These are phyloP conservation scores for Vultur gryphus DNA, from an alignment of 2,797 vertebrate genomes.

Conservation along the genomic window DNA sequence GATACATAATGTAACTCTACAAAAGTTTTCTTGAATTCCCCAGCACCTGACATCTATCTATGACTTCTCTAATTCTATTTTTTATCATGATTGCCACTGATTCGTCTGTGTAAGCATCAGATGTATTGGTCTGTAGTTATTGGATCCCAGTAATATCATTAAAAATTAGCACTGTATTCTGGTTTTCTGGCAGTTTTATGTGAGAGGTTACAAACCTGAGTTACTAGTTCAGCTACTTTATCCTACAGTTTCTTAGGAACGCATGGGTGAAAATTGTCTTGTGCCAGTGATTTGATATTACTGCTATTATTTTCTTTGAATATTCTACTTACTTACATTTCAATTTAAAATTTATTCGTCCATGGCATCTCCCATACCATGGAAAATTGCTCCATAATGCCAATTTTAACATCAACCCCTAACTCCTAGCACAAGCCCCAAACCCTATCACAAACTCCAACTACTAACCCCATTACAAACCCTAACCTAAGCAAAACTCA, in stretches of 20 bases:
- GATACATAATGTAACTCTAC: neutral
- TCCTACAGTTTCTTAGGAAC: neutral
- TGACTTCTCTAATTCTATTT: neutral
- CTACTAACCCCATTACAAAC: neutral
- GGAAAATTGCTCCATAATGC: neutral
- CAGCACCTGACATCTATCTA: neutral
- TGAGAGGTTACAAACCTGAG: neutral
- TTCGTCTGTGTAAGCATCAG: neutral
- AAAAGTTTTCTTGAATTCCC: neutral
- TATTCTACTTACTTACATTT: neutral
- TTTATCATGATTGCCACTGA: neutral
- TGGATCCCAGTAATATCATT: accelerated
- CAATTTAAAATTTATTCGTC: neutral
- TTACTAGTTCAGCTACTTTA: neutral
- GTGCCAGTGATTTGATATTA: neutral
- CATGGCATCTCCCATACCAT: neutral
- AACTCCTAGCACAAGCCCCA: neutral
- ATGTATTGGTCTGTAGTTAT: neutral
- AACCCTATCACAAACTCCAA: neutral
- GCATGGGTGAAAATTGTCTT: neutral
- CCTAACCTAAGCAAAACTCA: neutral
- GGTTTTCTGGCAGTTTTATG: neutral
- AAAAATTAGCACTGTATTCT: neutral
- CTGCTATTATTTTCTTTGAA: neutral
- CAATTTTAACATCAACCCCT: neutral